phyloP scores from a whole-genome alignment of 2,888 invertebrate species.

The Allophyes oxyacanthae region DNA sequence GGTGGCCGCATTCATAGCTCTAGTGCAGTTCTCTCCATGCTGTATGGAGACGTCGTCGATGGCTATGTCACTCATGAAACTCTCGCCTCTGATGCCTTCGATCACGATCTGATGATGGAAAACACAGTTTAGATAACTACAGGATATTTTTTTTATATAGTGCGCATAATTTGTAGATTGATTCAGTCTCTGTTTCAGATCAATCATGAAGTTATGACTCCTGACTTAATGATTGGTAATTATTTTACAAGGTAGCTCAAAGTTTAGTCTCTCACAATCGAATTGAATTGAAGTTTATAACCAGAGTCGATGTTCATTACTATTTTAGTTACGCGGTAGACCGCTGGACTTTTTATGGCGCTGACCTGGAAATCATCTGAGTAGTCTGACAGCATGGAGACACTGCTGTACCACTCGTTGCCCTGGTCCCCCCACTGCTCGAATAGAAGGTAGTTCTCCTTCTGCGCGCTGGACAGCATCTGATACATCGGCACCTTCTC shows the following conservation, averaged over 20 bases:
- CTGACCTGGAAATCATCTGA: constrained; percentile 89
- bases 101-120: constrained; percentile 90
- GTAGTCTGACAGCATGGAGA: constrained; percentile 78
- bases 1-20: constrained; percentile 58
- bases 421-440: constrained; percentile 91
- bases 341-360: no score
- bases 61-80: constrained; percentile 93
- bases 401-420: constrained; percentile 90
- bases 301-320: no score
- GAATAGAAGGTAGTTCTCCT: constrained; percentile 86
- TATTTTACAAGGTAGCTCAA: no score
- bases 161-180: no score
- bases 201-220: no score
- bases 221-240: no score
- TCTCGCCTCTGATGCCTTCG: constrained; percentile 92
- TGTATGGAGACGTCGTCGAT: constrained; percentile 94
- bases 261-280: no score
- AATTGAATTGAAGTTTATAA: no score
- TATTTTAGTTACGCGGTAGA: no score
- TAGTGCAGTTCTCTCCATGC: constrained; percentile 88
- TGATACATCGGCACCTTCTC: constrained; percentile 61
- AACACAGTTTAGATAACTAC: no score
- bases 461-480: constrained; percentile 45
- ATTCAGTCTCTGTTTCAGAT: no score
- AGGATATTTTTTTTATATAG: no score